Percentiles rank a stretch among this genome's conserved stretches.
Evolutionary conservation across 2,113 vertebrate genomes (phyloP).

Genomic region (Chaetops frenatus): DNA sequence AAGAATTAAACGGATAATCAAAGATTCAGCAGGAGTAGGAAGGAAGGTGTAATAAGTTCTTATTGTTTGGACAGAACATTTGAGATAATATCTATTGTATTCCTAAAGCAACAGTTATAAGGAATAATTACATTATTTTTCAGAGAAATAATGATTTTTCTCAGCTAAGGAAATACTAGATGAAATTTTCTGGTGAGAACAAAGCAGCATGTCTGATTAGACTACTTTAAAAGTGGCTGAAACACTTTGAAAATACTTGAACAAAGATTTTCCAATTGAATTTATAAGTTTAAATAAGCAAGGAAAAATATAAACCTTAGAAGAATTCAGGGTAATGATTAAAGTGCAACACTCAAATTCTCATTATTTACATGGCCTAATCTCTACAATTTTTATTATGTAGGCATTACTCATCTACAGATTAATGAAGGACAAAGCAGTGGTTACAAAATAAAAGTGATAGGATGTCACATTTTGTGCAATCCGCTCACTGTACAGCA

Average conservation of each 20-base stretch:
- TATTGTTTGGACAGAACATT: neutral
- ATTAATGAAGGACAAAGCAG: neutral
- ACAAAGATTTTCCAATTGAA: neutral
- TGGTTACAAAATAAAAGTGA: slow-evolving; percentile 16
- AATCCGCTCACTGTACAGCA: slow-evolving; percentile 42
- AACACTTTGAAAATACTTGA: neutral
- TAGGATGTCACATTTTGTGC: slow-evolving; percentile 71
- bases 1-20: neutral
- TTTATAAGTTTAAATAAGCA: neutral
- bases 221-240: neutral
- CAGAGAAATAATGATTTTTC: neutral
- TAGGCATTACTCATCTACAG: neutral
- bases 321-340: neutral
- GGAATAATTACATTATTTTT: neutral
- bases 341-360: neutral
- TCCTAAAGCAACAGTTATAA: neutral
- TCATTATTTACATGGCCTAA: slow-evolving; percentile 24
- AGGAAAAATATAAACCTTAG: neutral
- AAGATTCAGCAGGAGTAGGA: neutral
- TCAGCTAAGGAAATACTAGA: neutral
- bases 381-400: slow-evolving; percentile 68
- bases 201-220: neutral
- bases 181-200: neutral
- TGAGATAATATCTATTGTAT: neutral
- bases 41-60: neutral